Percentiles rank a stretch among this genome's conserved stretches.
Conservation (phyloP, 2,113 vertebrate genomes). For the Podiceps cristatus region DNA sequence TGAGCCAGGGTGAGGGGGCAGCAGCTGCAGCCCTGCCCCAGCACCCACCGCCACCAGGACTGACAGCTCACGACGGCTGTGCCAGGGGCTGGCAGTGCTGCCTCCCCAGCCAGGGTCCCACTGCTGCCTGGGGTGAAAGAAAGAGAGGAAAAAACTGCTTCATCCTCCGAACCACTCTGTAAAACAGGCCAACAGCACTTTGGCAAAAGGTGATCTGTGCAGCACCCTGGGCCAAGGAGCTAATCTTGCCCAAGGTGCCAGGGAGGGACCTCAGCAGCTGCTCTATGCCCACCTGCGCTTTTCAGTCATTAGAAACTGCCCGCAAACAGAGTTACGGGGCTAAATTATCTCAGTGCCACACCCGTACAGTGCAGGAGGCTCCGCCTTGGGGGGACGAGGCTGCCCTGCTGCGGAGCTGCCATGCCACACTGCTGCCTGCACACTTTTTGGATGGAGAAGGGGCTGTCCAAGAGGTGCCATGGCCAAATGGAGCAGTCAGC, state of each 20-base stretch:
- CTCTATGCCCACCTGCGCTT: not conserved
- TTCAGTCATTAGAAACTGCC: not conserved
- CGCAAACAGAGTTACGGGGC: not conserved
- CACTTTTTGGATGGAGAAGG: not conserved
- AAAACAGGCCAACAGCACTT: accelerated
- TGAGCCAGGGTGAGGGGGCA: not conserved
- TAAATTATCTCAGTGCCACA: not conserved
- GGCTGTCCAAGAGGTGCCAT: not conserved
- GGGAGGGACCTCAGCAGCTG: not conserved
- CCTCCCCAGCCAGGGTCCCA: not conserved
- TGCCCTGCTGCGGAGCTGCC: accelerated
- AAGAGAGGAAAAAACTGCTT: not conserved
- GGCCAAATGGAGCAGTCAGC: not conserved
- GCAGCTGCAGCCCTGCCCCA: not conserved
- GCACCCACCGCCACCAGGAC: accelerated
- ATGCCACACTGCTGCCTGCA: accelerated
- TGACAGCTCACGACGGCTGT: accelerated
- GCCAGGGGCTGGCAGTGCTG: not conserved
- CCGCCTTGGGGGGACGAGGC: not conserved
- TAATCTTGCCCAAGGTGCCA: not conserved
- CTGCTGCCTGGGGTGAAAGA: accelerated
- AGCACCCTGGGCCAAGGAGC: not conserved
- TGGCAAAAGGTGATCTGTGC: not conserved
- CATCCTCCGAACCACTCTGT: accelerated
- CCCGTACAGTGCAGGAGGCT: accelerated